These are phyloP conservation scores for Nyctereutes procyonoides DNA, from an alignment of 2,113 vertebrate species.

Conservation along the genomic window DNA sequence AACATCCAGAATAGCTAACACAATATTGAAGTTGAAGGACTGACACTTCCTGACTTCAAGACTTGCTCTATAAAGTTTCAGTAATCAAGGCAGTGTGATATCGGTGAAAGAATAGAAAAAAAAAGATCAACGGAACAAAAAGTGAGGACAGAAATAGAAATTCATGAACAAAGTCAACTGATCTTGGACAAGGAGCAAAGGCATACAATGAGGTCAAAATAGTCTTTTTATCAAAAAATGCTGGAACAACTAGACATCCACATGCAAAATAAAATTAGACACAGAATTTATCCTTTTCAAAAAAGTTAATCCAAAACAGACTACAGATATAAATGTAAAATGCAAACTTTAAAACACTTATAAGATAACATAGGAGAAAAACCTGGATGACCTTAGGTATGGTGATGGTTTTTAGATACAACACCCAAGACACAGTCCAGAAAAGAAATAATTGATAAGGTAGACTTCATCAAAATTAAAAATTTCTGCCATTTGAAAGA, in stretches of 20 bases:
- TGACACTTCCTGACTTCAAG: not conserved
- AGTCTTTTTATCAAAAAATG: not conserved
- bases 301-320: not conserved
- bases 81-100: not conserved
- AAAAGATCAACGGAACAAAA: not conserved
- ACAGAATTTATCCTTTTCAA: not conserved
- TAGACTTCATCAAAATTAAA: not conserved
- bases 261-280: not conserved
- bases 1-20: not conserved
- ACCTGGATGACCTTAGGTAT: not conserved
- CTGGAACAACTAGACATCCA: not conserved
- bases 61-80: not conserved
- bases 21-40: not conserved
- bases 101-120: not conserved
- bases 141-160: not conserved
- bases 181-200: not conserved
- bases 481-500: not conserved
- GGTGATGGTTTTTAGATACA: not conserved
- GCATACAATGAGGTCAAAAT: not conserved
- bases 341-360: not conserved
- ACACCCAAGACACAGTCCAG: not conserved
- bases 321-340: not conserved
- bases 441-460: not conserved
- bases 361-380: not conserved
- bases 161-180: not conserved